A percentile compares a stretch with the other conserved stretches of the same genome.
These are phyloP conservation scores for Agrilus mali DNA, from an alignment of 2,888 invertebrate genomes.

Conservation along the genomic window DNA sequence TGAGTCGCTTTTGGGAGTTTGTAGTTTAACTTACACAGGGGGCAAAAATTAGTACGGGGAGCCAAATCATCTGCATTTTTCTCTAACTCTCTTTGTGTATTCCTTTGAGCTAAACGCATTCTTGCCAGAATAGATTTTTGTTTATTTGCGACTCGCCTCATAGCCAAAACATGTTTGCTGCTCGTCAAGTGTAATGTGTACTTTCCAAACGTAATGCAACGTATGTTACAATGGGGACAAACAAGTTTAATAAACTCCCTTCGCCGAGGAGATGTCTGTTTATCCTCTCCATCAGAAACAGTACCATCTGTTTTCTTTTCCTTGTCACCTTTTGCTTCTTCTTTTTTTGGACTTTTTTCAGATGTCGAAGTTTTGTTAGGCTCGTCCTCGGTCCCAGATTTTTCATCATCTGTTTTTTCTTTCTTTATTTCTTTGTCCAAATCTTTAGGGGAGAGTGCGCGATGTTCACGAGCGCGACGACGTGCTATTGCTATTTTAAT, in stretches of 20 bases:
- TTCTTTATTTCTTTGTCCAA: conserved; percentile 23
- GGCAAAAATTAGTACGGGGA: conserved; percentile 32
- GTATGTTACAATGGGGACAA: conserved; percentile 67
- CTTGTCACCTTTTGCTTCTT: too few species aligned
- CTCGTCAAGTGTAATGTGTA: conserved; percentile 64
- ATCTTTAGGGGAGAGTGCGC: conserved; percentile 33
- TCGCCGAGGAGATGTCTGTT: conserved; percentile 24
- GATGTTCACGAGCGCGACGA: conserved; percentile 14
- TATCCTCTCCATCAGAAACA: conserved; percentile 42
- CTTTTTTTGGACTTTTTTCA: conserved; percentile 31
- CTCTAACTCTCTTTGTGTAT: conserved; percentile 67
- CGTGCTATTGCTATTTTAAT: conserved; percentile 21
- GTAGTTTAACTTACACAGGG: conserved; percentile 33
- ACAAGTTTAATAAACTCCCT: conserved; percentile 52
- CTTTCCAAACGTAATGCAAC: conserved; percentile 61
- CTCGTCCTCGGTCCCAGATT: conserved; percentile 27
- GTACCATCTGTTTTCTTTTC: conserved; percentile 31
- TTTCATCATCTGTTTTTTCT: conserved; percentile 20
- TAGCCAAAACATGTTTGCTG: conserved; percentile 56
- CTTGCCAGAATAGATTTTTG: conserved; percentile 62
- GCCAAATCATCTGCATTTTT: conserved; percentile 49
- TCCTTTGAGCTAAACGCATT: conserved; percentile 69
- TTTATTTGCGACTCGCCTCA: conserved; percentile 60
- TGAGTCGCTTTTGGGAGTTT: conserved; percentile 53
- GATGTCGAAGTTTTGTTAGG: conserved; percentile 14